phyloP scores from a whole-genome alignment of 2,888 invertebrate species.

The Pseudoips prasinana region DNA sequence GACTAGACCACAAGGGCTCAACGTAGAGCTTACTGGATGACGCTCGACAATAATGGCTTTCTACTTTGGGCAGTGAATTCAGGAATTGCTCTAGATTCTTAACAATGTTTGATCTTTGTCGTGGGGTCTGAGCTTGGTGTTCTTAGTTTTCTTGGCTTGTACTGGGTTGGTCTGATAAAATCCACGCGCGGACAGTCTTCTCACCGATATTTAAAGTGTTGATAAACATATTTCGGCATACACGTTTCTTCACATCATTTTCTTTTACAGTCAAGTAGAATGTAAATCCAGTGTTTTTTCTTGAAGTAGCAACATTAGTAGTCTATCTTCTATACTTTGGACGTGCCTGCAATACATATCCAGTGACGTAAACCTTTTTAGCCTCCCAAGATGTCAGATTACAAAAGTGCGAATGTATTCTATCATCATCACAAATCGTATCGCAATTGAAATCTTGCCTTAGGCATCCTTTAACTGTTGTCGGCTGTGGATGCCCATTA shows the following conservation, averaged over 20 bases:
- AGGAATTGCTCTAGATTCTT: slow-evolving; percentile 8
- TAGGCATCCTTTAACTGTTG: background rate
- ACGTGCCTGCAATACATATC: slow-evolving; percentile 2
- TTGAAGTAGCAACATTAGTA: background rate
- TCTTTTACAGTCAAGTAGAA: slow-evolving; percentile 3
- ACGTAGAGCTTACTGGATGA: slow-evolving; percentile 3
- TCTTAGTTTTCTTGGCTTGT: no score
- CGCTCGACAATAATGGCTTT: slow-evolving; percentile 9
- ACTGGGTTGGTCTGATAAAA: slow-evolving; percentile 1
- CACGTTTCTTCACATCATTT: slow-evolving; percentile 4
- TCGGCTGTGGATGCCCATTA: background rate
- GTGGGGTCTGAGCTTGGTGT: slow-evolving; percentile 2
- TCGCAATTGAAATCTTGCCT: slow-evolving; percentile 1
- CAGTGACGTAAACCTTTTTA: slow-evolving; percentile 4
- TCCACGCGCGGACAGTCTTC: slow-evolving; percentile 5
- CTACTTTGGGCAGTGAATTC: slow-evolving; percentile 6
- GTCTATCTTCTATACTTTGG: slow-evolving; percentile 2
- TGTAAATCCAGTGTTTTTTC: slow-evolving; percentile 3
- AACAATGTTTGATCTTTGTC: slow-evolving; percentile 4
- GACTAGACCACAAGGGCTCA: background rate
- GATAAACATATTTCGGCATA: slow-evolving; percentile 6
- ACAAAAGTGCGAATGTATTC: slow-evolving; percentile 1
- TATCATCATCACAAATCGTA: background rate
- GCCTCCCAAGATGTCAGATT: slow-evolving; percentile 3
- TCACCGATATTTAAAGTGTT: slow-evolving; percentile 5